Percentiles rank a stretch among this genome's conserved stretches.
These are phyloP conservation scores for Misgurnus anguillicaudatus DNA, from an alignment of 2,113 vertebrate species.

Conservation along the genomic window DNA sequence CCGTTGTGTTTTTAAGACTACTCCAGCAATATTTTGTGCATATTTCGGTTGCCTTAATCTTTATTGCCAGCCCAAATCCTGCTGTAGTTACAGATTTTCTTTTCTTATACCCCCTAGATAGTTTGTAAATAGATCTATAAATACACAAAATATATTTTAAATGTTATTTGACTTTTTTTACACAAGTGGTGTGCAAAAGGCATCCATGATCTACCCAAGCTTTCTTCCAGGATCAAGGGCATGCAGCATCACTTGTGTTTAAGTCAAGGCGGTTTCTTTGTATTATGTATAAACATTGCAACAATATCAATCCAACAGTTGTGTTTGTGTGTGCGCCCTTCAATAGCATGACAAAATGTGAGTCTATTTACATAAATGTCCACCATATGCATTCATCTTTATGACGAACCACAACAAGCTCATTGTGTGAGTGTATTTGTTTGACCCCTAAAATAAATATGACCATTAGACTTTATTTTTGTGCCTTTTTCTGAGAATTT, in stretches of 20 bases:
- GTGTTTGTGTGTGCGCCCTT: conserved; percentile 58
- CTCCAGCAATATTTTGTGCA: conserved; percentile 71
- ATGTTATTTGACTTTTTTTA: conserved; percentile 75
- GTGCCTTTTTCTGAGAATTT: too few relatives aligned
- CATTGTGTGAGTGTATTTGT: conserved; percentile 32
- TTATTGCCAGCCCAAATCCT: conserved; percentile 46
- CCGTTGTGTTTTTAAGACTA: conserved; percentile 58
- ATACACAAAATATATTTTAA: conserved; percentile 79
- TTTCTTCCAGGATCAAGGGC: conserved; percentile 62
- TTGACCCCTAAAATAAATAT: conserved; percentile 44
- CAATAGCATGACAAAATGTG: conserved; percentile 32
- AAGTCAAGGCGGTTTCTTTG: conserved; percentile 63
- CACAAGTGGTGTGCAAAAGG: conserved; percentile 67
- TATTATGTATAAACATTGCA: conserved; percentile 51
- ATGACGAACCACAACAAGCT: too few relatives aligned
- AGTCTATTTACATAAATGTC: conserved; percentile 32
- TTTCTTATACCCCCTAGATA: conserved; percentile 60
- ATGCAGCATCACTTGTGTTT: conserved; percentile 67
- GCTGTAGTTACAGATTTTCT: conserved; percentile 62
- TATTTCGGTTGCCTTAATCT: conserved; percentile 74
- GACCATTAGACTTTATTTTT: background rate
- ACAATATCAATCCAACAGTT: conserved; percentile 48
- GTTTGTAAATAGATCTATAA: conserved; percentile 79
- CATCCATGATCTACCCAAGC: conserved; percentile 66
- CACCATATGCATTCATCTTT: conserved; percentile 29